Evolutionary conservation across 37 sponge, comb jelly and placozoan species (phyloP), one percentile per base, ranked within the genome.

Genomic region (Bolinopsis microptera): DNA sequence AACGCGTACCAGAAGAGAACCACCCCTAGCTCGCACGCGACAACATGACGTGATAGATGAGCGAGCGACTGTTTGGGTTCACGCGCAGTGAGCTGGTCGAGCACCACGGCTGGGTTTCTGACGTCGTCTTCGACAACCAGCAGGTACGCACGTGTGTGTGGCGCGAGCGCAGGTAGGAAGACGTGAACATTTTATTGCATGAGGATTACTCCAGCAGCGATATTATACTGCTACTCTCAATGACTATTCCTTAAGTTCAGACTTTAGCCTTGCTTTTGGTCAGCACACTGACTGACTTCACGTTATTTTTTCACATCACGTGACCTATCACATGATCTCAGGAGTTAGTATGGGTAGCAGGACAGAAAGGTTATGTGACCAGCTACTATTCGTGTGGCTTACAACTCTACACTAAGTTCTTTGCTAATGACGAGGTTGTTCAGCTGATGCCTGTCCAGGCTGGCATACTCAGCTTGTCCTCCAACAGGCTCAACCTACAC

Each of bases 301-400:
- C n/a, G n/a, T n/a, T n/a, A n/a, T n/a, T n/a, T n/a, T n/a, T n/a
- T n/a, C n/a, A n/a, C n/a, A n/a, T n/a, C n/a, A n/a, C n/a, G n/a
- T n/a, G n/a, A n/a, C n/a, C n/a, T n/a, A n/a, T n/a, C n/a, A n/a
- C n/a, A n/a, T n/a, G n/a, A n/a, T 40, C 1, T 1, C 90, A 86
- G 90, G 90, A 86, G 48, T 39, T 86, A 38, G 36, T 86, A 2
- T 86, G 90, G 90, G 90, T 34, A 0, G 90, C 61, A 86, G 90
- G 90, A 86, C 90, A 86, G 90, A 86, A 86, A n/a, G 90, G 90
- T 27, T 41, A 41, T 34, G 90, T 86, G 0, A 86, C 90, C 30
- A 86, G 90, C 31, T 86, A 86, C 90, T 86, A 86, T 38, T 86
- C 90, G n/a, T 86, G 90, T 40, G 90, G 90, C 27, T 8, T 86